Percentiles rank a stretch among this genome's conserved stretches.
phyloP scores from a whole-genome alignment of 2,797 vertebrate species.

The Neolamprologus multifasciatus region DNA sequence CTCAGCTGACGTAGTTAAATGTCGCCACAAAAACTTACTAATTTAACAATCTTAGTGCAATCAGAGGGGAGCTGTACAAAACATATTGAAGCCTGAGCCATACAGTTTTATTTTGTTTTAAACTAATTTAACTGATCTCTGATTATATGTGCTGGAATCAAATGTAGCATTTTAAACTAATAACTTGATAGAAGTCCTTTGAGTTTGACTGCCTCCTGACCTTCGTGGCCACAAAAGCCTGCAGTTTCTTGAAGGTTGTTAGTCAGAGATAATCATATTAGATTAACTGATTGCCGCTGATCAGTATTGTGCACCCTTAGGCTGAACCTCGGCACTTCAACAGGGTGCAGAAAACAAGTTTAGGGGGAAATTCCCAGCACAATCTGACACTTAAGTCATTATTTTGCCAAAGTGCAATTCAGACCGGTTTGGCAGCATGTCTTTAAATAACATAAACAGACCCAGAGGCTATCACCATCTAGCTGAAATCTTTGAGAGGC shows the following conservation, averaged over 20 bases:
- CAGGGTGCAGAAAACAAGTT: background rate
- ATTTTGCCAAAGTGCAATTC: background rate
- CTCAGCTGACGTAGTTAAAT: background rate
- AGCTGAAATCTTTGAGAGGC: background rate
- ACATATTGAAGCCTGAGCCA: background rate
- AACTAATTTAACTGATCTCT: background rate
- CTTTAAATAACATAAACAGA: background rate
- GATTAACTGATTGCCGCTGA: background rate
- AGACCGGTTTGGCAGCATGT: background rate
- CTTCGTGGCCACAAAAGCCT: background rate
- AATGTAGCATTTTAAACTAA: background rate
- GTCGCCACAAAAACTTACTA: background rate
- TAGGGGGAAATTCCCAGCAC: background rate
- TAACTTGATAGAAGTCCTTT: background rate
- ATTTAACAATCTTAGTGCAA: background rate
- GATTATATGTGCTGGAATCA: background rate
- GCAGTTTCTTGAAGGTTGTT: background rate
- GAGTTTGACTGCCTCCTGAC: background rate
- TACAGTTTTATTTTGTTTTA: background rate
- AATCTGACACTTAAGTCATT: background rate
- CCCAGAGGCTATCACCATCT: background rate
- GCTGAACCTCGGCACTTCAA: background rate
- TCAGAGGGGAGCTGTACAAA: background rate
- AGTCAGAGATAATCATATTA: background rate
- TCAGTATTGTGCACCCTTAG: background rate